Base-by-base conservation (phyloP, 2,888 invertebrate genomes). In the Pyralis farinalis region DNA sequence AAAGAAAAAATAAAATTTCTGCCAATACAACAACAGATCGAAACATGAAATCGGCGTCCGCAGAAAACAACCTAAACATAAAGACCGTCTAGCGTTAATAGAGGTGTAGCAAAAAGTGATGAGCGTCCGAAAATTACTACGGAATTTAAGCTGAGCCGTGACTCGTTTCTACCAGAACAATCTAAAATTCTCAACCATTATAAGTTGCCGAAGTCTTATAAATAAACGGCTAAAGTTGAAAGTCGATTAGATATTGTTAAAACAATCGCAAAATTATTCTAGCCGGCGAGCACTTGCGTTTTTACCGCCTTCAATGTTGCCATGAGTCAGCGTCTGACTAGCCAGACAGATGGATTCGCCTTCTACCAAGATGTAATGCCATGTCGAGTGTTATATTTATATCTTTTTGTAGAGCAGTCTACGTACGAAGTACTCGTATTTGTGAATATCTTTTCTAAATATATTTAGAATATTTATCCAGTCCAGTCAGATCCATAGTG, bases 271-370 rank as follows among this genome's bases (percentile, higher is more conserved):
- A 16, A 16, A 4, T 16, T 16, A 16, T 16, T 16, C 4, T 16
- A 16, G 16, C 4, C 16, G 16, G 16, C 5, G 9, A 29, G 9
- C 9, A n/a, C 29, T 29, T 29, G 29, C 9, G 11, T 29, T 29
- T 29, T 29, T 16, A 16, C 16, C 16, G 4, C 16, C 16, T 16
- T 16, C 4, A 16, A 4, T 16, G 16, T 16, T 16, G 2, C 16
- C 16, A 56, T 83, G 81, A 83, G 59, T 83, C 81, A 81, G 61
- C 67, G 76, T 77, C 71, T 75, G 65, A 44, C 46, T 43, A 58
- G 60, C 63, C 73, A 71, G 73, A 67, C 72, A 54, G 16, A 16
- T 20, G 25, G 30, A 44, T 45, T 47, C 28, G 36, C 36, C 35
- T 36, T 36, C 36, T 28, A 12, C 36, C n/a, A 29, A 25, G 12